Conservation (phyloP, 2,797 vertebrate species). For the Clarias platycephalus region DNA sequence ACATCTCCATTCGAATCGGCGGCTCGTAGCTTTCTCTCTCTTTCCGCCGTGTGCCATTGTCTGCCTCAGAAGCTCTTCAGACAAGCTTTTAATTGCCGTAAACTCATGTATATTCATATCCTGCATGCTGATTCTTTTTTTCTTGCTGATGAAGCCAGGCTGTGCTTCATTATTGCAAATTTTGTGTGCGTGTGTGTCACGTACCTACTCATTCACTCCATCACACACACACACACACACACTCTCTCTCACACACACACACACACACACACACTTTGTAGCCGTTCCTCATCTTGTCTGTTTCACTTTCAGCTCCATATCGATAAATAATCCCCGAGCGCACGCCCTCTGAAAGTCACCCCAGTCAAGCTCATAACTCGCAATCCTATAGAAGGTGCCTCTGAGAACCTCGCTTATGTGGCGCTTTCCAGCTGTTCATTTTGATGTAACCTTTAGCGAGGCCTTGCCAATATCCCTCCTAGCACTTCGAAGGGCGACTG, state of each 20-base stretch:
- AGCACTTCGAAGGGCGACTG: constrained; percentile 20
- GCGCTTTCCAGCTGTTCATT: constrained; percentile 53
- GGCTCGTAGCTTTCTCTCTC: constrained; percentile 41
- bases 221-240: background rate
- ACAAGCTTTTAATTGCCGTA: constrained; percentile 66
- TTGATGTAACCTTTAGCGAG: constrained; percentile 59
- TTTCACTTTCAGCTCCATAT: constrained; percentile 20
- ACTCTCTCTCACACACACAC: background rate
- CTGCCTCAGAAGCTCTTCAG: constrained; percentile 54
- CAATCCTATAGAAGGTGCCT: constrained; percentile 19
- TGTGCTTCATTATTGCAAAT: constrained; percentile 56
- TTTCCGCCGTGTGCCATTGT: constrained; percentile 52
- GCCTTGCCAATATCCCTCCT: constrained; percentile 55
- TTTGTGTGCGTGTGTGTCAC: constrained; percentile 7
- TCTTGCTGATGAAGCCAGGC: constrained; percentile 51
- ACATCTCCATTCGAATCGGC: constrained; percentile 61
- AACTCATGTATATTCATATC: constrained; percentile 71
- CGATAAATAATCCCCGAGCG: constrained; percentile 38
- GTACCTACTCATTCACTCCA: background rate
- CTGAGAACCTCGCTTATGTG: constrained; percentile 8
- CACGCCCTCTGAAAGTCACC: constrained; percentile 32
- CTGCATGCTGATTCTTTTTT: constrained; percentile 44
- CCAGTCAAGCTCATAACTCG: constrained; percentile 23
- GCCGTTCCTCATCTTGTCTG: constrained; percentile 9
- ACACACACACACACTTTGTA: background rate